A percentile compares a stretch with the other conserved stretches of the same genome.
phyloP scores from a whole-genome alignment of 2,888 invertebrate species.

The Leptopilina myrica region DNA sequence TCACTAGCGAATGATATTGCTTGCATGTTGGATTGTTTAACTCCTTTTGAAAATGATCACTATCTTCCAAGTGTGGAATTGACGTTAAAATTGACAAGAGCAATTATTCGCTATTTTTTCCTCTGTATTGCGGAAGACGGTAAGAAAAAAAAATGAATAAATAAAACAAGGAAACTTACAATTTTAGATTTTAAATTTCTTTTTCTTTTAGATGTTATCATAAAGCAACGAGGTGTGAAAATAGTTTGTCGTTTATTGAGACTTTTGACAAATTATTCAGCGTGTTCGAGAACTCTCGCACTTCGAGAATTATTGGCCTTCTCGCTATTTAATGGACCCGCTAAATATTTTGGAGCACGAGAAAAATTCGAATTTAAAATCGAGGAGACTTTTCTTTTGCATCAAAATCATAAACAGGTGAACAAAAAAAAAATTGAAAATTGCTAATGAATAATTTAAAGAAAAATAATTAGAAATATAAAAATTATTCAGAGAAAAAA shows the following conservation, averaged over 20 bases:
- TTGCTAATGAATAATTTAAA: too few relatives aligned
- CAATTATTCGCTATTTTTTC: slow-evolving; percentile 87
- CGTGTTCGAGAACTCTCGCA: slow-evolving; percentile 85
- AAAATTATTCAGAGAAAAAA: too few relatives aligned
- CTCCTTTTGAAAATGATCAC: slow-evolving; percentile 80
- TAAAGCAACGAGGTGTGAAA: slow-evolving; percentile 82
- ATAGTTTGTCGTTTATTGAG: slow-evolving; percentile 82
- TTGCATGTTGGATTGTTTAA: slow-evolving; percentile 82
- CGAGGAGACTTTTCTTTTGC: slow-evolving; percentile 80
- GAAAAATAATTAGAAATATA: too few relatives aligned
- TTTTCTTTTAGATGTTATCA: slow-evolving; percentile 78
- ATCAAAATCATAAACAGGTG: slow-evolving; percentile 88
- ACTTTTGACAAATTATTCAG: slow-evolving; percentile 82
- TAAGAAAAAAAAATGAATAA: slow-evolving; percentile 63
- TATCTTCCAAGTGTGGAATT: slow-evolving; percentile 83
- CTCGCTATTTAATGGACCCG: slow-evolving; percentile 83
- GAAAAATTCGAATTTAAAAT: slow-evolving; percentile 76
- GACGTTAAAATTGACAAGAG: slow-evolving; percentile 83
- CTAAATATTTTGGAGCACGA: slow-evolving; percentile 84
- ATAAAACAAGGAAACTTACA: too few relatives aligned
- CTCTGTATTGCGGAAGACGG: slow-evolving; percentile 84
- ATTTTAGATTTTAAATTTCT: background rate
- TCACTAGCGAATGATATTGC: slow-evolving; percentile 79
- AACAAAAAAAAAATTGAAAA: too few relatives aligned
- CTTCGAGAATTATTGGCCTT: slow-evolving; percentile 85